These are phyloP conservation scores for Cyclophora albipunctata DNA, from an alignment of 2,888 invertebrate species.

Conservation along the genomic window DNA sequence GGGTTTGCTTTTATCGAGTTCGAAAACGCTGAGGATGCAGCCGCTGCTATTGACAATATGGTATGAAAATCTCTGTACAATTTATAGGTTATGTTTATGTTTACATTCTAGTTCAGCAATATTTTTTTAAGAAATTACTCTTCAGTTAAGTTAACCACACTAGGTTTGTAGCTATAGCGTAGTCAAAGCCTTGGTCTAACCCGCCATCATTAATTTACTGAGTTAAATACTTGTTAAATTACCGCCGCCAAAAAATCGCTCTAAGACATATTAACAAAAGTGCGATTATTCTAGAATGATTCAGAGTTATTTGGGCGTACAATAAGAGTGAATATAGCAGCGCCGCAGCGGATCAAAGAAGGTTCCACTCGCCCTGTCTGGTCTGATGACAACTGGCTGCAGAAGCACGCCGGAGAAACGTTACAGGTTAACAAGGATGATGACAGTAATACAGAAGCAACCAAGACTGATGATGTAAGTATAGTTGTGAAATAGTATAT, in stretches of 20 bases:
- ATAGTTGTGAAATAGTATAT: neutral
- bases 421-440: constrained; percentile 71
- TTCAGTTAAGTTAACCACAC: too few species aligned
- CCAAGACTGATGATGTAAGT: constrained; percentile 33
- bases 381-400: constrained; percentile 99
- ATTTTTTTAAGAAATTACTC: too few species aligned
- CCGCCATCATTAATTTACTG: too few species aligned
- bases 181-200: too few species aligned
- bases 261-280: too few species aligned
- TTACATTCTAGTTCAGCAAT: too few species aligned
- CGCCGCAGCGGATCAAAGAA: constrained; percentile 97
- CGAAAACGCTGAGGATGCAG: constrained; percentile 98
- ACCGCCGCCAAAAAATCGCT: too few species aligned
- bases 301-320: constrained; percentile 98
- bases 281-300: constrained; percentile 83
- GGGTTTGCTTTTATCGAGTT: constrained; percentile 99
- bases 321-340: constrained; percentile 96
- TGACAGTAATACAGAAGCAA: constrained; percentile 40
- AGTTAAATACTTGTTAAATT: too few species aligned
- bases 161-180: too few species aligned
- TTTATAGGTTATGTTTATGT: too few species aligned
- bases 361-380: constrained; percentile 96
- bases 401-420: constrained; percentile 96
- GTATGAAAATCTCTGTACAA: constrained; percentile 60
- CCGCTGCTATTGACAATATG: constrained; percentile 99